Conservation (phyloP, 2,113 vertebrate genomes). For the Notothenia coriiceps region DNA sequence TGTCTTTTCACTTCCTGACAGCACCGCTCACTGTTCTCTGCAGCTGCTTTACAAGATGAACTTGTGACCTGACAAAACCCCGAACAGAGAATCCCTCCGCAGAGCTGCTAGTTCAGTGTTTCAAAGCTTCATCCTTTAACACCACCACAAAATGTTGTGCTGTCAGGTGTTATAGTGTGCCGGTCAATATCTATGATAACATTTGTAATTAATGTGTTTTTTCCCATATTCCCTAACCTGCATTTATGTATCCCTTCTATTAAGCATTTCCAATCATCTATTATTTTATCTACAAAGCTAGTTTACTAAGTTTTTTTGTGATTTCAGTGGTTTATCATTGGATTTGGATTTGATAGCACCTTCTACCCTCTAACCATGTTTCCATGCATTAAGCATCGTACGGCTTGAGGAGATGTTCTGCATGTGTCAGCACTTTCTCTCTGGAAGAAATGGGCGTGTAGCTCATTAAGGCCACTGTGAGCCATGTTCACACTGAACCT, state of each 20-base stretch:
- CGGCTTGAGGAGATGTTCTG: slow-evolving; percentile 32
- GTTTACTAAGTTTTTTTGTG: background rate
- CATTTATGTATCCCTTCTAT: background rate
- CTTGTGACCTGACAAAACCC: slow-evolving; percentile 37
- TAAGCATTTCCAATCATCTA: background rate
- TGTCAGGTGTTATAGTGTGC: background rate
- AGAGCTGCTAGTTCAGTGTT: slow-evolving; percentile 5
- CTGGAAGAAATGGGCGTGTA: slow-evolving; percentile 33
- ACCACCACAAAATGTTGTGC: background rate
- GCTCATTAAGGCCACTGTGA: slow-evolving; percentile 69
- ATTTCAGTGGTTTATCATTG: background rate
- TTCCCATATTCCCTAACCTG: background rate
- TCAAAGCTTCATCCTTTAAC: slow-evolving; percentile 8
- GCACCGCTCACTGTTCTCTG: slow-evolving; percentile 28
- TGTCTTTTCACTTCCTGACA: slow-evolving; percentile 46
- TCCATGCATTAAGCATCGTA: slow-evolving; percentile 47
- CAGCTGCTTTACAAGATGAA: slow-evolving; percentile 37
- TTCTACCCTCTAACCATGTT: slow-evolving; percentile 37
- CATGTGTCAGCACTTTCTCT: slow-evolving; percentile 66
- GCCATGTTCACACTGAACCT: slow-evolving; percentile 73
- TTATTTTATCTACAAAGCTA: background rate
- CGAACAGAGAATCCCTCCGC: slow-evolving; percentile 20
- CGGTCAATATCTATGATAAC: background rate
- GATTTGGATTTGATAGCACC: slow-evolving; percentile 22
- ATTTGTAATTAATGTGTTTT: background rate